These are phyloP conservation scores for Panthera tigris DNA, from an alignment of 2,113 vertebrate species.

Conservation along the genomic window DNA sequence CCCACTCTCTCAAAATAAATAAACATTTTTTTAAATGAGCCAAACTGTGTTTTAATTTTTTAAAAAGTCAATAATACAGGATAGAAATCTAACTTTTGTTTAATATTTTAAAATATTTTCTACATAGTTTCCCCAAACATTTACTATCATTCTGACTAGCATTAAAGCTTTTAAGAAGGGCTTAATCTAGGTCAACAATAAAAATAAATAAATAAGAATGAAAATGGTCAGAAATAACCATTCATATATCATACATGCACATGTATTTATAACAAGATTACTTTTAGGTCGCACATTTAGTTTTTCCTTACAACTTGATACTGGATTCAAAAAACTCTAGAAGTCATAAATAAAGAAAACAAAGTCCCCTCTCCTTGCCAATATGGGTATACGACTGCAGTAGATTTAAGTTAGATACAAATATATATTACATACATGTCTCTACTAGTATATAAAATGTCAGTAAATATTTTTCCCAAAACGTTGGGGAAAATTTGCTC, in stretches of 20 bases:
- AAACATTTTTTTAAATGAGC: neutral
- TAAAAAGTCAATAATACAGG: conserved; percentile 12
- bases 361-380: neutral
- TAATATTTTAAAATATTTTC: conserved; percentile 40
- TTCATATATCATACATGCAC: neutral
- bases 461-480: conserved; percentile 42
- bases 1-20: too few species aligned
- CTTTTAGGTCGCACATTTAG: neutral
- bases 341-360: conserved; percentile 29
- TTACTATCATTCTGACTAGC: neutral
- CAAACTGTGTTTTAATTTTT: conserved; percentile 18
- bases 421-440: conserved; percentile 6
- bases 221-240: neutral
- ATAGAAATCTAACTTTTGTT: conserved; percentile 27
- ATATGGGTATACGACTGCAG: neutral
- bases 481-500: neutral
- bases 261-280: neutral
- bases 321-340: neutral
- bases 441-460: conserved; percentile 57
- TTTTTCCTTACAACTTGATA: conserved; percentile 26
- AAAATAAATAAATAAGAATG: neutral
- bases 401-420: neutral
- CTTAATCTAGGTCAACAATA: neutral
- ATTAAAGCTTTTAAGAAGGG: neutral
- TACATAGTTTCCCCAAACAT: neutral